A percentile compares a stretch with the other conserved stretches of the same genome.
These are phyloP conservation scores for Campoletis sonorensis DNA, from an alignment of 1,140 invertebrate genomes.

Conservation along the genomic window DNA sequence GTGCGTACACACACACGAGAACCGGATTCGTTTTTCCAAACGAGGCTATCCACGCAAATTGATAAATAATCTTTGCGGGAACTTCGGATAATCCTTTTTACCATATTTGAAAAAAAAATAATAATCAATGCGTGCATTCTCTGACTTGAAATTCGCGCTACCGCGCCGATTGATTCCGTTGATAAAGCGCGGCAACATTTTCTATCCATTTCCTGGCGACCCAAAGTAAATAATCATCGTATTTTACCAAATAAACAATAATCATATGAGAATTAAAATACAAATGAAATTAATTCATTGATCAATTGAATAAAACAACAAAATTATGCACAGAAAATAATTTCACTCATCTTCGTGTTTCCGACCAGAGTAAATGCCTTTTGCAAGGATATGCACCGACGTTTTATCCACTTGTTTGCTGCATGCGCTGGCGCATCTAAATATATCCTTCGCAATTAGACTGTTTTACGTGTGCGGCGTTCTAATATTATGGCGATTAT, in stretches of 20 bases:
- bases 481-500: neutral
- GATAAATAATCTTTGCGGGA: neutral
- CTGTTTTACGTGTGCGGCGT: slow-evolving; percentile 49
- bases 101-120: neutral
- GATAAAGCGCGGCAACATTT: too few species aligned
- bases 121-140: neutral
- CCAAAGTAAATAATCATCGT: too few species aligned
- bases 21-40: neutral
- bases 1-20: neutral
- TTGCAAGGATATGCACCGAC: neutral
- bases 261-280: too few species aligned
- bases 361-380: neutral
- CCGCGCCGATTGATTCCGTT: too few species aligned
- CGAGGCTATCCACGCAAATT: neutral
- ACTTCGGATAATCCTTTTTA: slow-evolving; percentile 4
- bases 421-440: slow-evolving; percentile 53
- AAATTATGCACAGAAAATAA: neutral
- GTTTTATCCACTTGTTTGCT: slow-evolving; percentile 10
- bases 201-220: too few species aligned
- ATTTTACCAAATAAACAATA: too few species aligned
- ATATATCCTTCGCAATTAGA: slow-evolving; percentile 60
- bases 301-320: neutral
- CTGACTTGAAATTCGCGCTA: neutral
- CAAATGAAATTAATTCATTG: neutral
- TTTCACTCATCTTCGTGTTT: neutral